Evolutionary conservation across 1,140 invertebrate species (phyloP), one percentile per base, ranked within the genome.

Genomic region (Bombus sylvicola): DNA sequence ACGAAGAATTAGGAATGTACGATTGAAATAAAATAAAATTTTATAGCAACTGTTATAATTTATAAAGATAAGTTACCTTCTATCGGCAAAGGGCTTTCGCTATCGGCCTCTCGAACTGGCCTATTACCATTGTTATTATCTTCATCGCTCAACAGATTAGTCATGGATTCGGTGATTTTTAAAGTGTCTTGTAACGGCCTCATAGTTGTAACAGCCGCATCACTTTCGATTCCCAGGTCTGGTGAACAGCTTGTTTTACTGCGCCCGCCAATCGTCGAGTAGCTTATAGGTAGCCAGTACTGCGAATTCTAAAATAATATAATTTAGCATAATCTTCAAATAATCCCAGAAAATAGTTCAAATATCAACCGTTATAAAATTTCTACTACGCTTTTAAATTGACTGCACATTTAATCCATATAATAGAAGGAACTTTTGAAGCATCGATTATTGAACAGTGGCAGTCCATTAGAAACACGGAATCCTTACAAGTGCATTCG

Each of bases 161-260:
- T 96, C 95, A 96, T 96, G 1, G 95, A 96, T 90, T 96, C 95
- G 8, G 96, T 95, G 25, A 96, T 94, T 81, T 96, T 96, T 18
- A 96, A 92, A 13, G 95, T 95, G 80, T 96, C 95, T 84, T 95
- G 93, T 8, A 96, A 88, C 39, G 96, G 96, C 86, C 93, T 93
- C 37, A 92, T 91, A 0, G 95, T 94, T 0, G 95, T 94, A 8
- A 94, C 85, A n/a, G 95, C 94, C 9, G 95, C 94, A 89, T 97
- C 97, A 89, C 97, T 97, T 91, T 97, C 97, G 74, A 97, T 97
- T 6, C 97, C 97, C 73, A 97, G 94, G 94, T 97, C 97, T 1
- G 97, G 97, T 5, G 97, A 97, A 59, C 96, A 96, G 89, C 96
- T 97, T 3, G 95, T 95, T 87, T 95, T 95, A 68, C 93, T 95